Percentiles rank a stretch among this genome's conserved stretches.
Evolutionary conservation across 23 tunicate genomes (phyloP).

Genomic region (Trididemnum miniatum): DNA sequence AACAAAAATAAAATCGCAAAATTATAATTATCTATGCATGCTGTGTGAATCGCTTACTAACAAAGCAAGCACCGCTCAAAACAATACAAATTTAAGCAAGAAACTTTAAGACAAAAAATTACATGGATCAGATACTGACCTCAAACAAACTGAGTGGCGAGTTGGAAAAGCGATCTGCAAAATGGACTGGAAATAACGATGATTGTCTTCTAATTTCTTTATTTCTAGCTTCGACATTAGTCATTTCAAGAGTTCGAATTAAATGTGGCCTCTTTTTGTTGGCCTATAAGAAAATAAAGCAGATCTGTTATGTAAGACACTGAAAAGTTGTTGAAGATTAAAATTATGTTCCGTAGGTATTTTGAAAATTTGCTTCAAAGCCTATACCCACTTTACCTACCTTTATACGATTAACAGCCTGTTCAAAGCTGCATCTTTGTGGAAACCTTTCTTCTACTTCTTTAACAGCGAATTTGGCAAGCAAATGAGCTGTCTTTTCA

Average conservation of each 20-base stretch:
- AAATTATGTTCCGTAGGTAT: no score
- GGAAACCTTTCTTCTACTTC: conserved; percentile 15
- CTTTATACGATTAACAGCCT: conserved; percentile 28
- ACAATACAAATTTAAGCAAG: neutral
- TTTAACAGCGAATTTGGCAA: neutral
- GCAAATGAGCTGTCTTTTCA: neutral
- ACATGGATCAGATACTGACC: neutral
- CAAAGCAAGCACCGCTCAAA: no score
- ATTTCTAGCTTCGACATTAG: neutral
- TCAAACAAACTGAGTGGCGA: conserved; percentile 11
- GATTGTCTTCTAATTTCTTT: neutral
- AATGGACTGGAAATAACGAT: neutral
- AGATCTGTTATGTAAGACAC: no score
- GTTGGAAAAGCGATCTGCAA: neutral
- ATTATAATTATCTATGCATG: no score
- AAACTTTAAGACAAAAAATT: neutral
- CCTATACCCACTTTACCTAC: neutral
- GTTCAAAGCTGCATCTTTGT: neutral
- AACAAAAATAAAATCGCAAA: no score
- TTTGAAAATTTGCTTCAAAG: no score
- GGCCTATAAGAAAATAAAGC: no score
- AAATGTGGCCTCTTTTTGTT: neutral
- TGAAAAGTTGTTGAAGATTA: no score
- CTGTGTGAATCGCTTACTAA: no score
- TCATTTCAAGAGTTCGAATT: neutral